A percentile compares a stretch with the other conserved stretches of the same genome.
phyloP scores from a whole-genome alignment of 92 coral and sea anemone genomes.

The Palythoa grandiflora region DNA sequence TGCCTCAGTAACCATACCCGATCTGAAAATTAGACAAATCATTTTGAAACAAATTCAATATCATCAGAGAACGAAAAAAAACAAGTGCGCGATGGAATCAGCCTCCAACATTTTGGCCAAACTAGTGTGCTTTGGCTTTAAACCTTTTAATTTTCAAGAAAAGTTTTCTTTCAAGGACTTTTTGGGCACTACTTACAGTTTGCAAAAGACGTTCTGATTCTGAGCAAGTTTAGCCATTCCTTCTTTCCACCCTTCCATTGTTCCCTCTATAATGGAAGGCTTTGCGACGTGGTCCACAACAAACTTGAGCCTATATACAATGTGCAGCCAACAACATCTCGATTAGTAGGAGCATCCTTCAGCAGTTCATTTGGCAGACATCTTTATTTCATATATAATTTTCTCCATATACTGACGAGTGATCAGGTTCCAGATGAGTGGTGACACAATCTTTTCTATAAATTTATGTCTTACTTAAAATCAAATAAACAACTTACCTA shows the following conservation, averaged over 20 bases:
- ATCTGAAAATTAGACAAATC: slow-evolving; percentile 45
- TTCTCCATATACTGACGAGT: not conserved
- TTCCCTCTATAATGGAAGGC: slow-evolving; percentile 71
- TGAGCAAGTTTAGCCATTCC: slow-evolving; percentile 75
- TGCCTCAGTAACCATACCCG: slow-evolving; percentile 87
- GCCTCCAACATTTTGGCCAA: too few species aligned
- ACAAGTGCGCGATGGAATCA: not conserved
- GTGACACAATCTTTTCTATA: not conserved
- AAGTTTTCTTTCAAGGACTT: too few species aligned
- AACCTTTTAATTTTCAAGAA: not conserved
- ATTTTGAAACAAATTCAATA: not conserved
- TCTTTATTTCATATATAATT: too few species aligned
- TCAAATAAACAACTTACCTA: slow-evolving; percentile 52
- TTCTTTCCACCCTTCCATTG: slow-evolving; percentile 74
- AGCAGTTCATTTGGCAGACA: not conserved
- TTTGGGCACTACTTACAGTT: slow-evolving; percentile 64
- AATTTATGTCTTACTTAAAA: not conserved
- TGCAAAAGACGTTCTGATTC: slow-evolving; percentile 82
- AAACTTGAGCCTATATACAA: slow-evolving; percentile 69
- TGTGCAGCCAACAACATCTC: not conserved
- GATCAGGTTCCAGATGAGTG: not conserved
- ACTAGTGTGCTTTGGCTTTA: too few species aligned
- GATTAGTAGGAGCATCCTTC: too few species aligned
- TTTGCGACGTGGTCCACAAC: slow-evolving; percentile 85
- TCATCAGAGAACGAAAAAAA: not conserved